These are phyloP conservation scores for Ochropleura plecta DNA, from an alignment of 2,888 invertebrate species.

Conservation along the genomic window DNA sequence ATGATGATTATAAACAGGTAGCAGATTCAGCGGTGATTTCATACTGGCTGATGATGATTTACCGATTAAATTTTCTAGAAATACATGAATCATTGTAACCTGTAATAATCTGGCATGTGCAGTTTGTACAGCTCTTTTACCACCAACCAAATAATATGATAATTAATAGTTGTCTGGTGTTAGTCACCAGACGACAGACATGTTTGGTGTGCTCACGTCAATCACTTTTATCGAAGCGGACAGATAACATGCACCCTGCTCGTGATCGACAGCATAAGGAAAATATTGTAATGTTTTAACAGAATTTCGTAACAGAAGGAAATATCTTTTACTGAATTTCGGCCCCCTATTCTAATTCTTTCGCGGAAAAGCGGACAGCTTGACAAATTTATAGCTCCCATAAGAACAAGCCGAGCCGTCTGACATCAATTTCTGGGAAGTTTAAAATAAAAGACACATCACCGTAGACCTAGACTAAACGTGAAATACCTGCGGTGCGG, in stretches of 20 bases:
- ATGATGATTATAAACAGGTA: neutral
- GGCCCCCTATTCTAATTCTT: conserved; percentile 31
- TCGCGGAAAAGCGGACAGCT: conserved; percentile 44
- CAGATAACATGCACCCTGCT: conserved; percentile 39
- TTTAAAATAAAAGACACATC: conserved; percentile 66
- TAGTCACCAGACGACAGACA: conserved; percentile 39
- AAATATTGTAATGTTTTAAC: conserved; percentile 28
- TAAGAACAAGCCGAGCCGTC: conserved; percentile 53
- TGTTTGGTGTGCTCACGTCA: conserved; percentile 43
- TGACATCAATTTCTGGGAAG: conserved; percentile 61
- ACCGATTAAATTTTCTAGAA: conserved; percentile 26
- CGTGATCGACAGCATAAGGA: conserved; percentile 33
- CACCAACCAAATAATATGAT: conserved; percentile 15
- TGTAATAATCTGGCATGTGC: neutral
- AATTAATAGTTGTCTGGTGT: conserved; percentile 24
- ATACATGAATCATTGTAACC: conserved; percentile 10
- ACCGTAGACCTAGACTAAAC: conserved; percentile 57
- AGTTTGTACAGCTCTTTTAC: neutral
- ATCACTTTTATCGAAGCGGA: conserved; percentile 46
- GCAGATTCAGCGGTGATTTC: conserved; percentile 16
- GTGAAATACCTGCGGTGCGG: conserved; percentile 61
- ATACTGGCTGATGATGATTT: conserved; percentile 9
- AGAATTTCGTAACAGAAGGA: conserved; percentile 17
- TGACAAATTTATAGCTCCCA: conserved; percentile 46
- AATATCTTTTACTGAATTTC: conserved; percentile 37